A percentile compares a stretch with the other conserved stretches of the same genome.
Evolutionary conservation across 2,113 vertebrate genomes (phyloP).

Genomic region (Pantherophis guttatus): DNA sequence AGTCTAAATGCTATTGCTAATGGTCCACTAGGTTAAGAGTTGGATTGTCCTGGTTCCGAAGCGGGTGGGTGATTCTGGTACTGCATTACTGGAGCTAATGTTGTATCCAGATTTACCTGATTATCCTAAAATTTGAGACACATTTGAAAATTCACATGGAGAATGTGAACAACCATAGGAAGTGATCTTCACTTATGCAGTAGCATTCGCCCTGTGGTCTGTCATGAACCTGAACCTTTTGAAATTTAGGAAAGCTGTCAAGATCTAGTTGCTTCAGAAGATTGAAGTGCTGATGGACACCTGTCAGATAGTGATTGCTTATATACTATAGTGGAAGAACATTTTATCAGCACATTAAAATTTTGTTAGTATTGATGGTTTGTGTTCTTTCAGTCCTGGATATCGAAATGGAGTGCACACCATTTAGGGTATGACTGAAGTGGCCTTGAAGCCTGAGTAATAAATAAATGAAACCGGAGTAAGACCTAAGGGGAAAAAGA

Average conservation of each 20-base stretch:
- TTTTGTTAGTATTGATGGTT: neutral
- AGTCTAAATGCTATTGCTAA: neutral
- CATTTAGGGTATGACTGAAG: neutral
- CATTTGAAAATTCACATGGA: neutral
- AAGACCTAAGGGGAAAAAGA: neutral
- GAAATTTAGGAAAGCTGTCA: neutral
- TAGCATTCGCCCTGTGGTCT: neutral
- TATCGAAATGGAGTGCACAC: neutral
- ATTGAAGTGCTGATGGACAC: neutral
- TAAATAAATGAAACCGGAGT: neutral
- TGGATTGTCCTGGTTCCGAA: neutral
- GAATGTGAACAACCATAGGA: neutral
- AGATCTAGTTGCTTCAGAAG: neutral
- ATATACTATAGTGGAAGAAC: neutral
- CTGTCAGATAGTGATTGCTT: neutral
- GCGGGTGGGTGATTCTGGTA: neutral
- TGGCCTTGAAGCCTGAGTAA: neutral
- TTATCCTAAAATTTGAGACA: neutral
- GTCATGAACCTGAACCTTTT: neutral
- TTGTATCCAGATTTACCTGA: neutral
- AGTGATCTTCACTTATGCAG: neutral
- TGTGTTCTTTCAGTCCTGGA: neutral
- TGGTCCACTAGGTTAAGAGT: neutral
- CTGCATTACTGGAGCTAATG: neutral
- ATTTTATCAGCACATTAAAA: neutral